Evolutionary conservation across 2,797 vertebrate species (phyloP), one percentile per base, ranked within the genome.

Genomic region (Sebastes oblongus): DNA sequence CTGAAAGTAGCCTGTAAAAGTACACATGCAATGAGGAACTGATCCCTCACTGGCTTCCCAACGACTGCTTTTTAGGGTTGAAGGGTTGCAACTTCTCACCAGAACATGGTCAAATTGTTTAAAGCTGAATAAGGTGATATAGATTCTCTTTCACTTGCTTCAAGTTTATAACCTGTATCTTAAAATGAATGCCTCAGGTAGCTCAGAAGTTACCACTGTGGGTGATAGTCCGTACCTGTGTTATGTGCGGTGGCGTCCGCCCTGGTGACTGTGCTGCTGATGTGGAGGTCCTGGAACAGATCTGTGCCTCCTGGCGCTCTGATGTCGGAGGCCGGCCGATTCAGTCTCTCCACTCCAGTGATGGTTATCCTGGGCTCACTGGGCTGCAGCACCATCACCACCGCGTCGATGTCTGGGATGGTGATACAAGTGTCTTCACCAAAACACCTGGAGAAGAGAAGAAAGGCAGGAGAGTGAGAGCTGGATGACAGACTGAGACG

Each of bases 341-440:
- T 97, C 92, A 99, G 95, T 74, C 95, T 96, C 83, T 98, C 97
- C 64, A 95, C 95, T 66, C 98, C 98, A 3, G 79, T 96, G 91
- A 99, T 96, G 88, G 97, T 98, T 90, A 99, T 99, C 91, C 94
- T 95, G 66, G 98, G 98, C 91, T 99, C 97, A 32, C 96, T 96
- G 84, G 98, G 97, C 94, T 98, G 97, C 87, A 98, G 93, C 82
- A 99, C 98, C 96, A 98, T 97, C 91, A 99, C 96, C 81, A 97
- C 97, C 0, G 97, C 97, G 0, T 98, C 97, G 9, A 98, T 94
- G 80, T 97, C 97, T 2, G 97, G 97, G 91, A 99, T 96, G 75
- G 91, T 97, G 91, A 99, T 97, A 68, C 98, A 99, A 36, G 97
- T 96, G 81, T 99, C 98, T 92, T 99, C 98, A 77, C 97, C 98